These are phyloP conservation scores for Ladona fulva DNA, from an alignment of 1,140 invertebrate genomes.

Conservation along the genomic window DNA sequence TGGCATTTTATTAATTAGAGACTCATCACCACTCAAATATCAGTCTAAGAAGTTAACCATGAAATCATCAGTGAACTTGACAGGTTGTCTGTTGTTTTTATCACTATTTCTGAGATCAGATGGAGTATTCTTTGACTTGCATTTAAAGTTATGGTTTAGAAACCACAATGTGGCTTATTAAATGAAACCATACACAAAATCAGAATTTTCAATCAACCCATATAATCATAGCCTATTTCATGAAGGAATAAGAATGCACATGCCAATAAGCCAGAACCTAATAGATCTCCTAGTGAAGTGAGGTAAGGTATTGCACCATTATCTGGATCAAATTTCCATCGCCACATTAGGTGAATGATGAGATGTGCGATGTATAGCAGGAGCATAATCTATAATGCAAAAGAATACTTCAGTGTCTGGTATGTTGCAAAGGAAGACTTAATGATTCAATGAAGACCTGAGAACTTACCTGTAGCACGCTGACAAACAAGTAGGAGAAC, in stretches of 20 bases:
- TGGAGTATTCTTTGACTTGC: background rate
- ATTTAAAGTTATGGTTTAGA: background rate
- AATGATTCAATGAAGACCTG: slow-evolving; percentile 13
- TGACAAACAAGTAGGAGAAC: slow-evolving; percentile 54
- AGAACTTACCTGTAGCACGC: slow-evolving; percentile 46
- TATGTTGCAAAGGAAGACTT: background rate
- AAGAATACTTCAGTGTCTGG: background rate
- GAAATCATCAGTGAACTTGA: no score
- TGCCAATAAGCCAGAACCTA: slow-evolving; percentile 79
- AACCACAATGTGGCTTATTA: background rate
- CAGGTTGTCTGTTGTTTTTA: background rate
- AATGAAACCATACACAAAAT: background rate
- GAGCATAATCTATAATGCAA: slow-evolving; percentile 57
- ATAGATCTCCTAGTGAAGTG: slow-evolving; percentile 86
- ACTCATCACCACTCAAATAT: background rate
- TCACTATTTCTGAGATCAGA: background rate
- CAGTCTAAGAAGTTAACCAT: background rate
- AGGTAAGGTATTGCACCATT: slow-evolving; percentile 95
- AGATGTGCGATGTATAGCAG: slow-evolving; percentile 75
- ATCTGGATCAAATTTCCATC: slow-evolving; percentile 82
- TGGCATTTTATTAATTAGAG: background rate
- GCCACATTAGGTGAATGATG: slow-evolving; percentile 88
- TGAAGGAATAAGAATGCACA: slow-evolving; percentile 74
- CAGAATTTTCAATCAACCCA: background rate
- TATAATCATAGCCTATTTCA: slow-evolving; percentile 41